These are phyloP conservation scores for Coenonympha glycerion DNA, from an alignment of 2,888 invertebrate genomes.

Conservation along the genomic window DNA sequence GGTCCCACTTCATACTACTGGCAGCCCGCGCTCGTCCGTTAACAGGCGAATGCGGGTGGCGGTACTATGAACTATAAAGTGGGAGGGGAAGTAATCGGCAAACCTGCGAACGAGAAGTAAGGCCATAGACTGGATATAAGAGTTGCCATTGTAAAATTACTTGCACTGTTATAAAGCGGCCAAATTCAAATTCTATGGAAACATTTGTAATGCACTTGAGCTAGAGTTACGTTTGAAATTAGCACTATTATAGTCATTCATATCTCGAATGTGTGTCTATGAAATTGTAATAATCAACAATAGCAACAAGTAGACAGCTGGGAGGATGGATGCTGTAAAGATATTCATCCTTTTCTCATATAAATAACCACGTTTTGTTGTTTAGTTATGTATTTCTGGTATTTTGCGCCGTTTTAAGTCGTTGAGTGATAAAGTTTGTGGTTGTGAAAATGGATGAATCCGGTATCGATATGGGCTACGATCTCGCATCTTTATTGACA, in stretches of 20 bases:
- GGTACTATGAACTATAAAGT: no score
- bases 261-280: conserved; percentile 48
- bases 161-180: conserved; percentile 19
- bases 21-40: no score
- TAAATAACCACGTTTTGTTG: conserved; percentile 52
- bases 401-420: conserved; percentile 38
- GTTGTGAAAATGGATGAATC: conserved; percentile 78
- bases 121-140: background rate
- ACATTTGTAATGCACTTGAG: conserved; percentile 14
- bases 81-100: no score
- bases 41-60: no score
- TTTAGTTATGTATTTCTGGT: conserved; percentile 48
- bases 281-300: conserved; percentile 51
- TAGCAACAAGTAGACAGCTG: conserved; percentile 73
- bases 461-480: conserved; percentile 79
- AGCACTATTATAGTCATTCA: conserved; percentile 47
- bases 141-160: conserved; percentile 24
- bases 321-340: conserved; percentile 65
- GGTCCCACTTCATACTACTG: no score
- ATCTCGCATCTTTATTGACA: conserved; percentile 75
- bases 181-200: conserved; percentile 14
- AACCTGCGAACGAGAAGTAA: no score
- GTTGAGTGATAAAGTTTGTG: conserved; percentile 53
- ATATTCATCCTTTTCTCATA: conserved; percentile 44
- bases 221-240: conserved; percentile 33